A percentile compares a stretch with the other conserved stretches of the same genome.
These are phyloP conservation scores for Nicator chloris DNA, from an alignment of 2,113 vertebrate species.

Conservation along the genomic window DNA sequence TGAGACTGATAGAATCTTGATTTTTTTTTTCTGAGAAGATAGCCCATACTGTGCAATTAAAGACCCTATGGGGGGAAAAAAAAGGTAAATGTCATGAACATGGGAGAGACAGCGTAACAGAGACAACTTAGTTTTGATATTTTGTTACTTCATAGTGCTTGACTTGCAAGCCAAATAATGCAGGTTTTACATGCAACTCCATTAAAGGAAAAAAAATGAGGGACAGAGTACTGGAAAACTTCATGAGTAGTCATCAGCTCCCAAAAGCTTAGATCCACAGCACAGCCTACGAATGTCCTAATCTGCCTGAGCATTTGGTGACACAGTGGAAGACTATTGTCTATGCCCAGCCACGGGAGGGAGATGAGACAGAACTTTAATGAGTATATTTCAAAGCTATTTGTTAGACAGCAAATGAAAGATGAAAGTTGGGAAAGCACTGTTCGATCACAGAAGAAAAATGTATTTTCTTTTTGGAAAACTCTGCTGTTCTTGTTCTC, in stretches of 20 bases:
- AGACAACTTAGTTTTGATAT: not conserved
- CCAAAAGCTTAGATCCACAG: not conserved
- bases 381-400: slow-evolving; percentile 33
- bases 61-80: not conserved
- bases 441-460: slow-evolving; percentile 47
- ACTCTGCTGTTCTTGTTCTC: slow-evolving; percentile 5
- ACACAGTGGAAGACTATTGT: slow-evolving; percentile 33
- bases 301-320: not conserved
- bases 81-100: not conserved
- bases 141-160: not conserved
- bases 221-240: slow-evolving; percentile 29
- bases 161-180: not conserved
- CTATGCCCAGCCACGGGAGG: not conserved
- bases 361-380: slow-evolving; percentile 13
- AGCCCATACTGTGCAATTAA: not conserved
- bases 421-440: slow-evolving; percentile 52
- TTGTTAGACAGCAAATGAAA: slow-evolving; percentile 55
- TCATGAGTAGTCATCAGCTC: slow-evolving; percentile 21
- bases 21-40: not conserved
- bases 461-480: not conserved
- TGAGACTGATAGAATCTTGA: not conserved
- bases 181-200: not conserved
- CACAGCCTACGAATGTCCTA: not conserved
- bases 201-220: not conserved
- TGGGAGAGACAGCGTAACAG: not conserved